Percentiles rank a stretch among this genome's conserved stretches.
Evolutionary conservation across 2,888 invertebrate genomes (phyloP).

Genomic region (Cheilosia urbana): DNA sequence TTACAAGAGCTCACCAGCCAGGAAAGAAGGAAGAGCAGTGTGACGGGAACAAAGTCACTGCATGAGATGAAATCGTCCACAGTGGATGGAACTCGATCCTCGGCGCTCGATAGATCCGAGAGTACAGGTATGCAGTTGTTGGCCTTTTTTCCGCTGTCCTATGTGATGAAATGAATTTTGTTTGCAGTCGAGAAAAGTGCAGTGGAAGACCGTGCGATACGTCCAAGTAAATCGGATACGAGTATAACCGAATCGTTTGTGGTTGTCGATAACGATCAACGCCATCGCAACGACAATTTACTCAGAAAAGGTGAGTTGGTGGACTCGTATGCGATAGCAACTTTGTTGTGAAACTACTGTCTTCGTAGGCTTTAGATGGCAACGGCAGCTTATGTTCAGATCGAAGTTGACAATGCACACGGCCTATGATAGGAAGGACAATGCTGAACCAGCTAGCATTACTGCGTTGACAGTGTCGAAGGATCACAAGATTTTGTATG

Average conservation of each 20-base stretch:
- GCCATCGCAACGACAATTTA: constrained; percentile 79
- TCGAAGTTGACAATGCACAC: constrained; percentile 99
- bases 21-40: constrained; percentile 80
- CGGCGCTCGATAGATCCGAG: constrained; percentile 74
- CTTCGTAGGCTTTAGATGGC: constrained; percentile 91
- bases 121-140: constrained; percentile 78
- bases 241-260: constrained; percentile 96
- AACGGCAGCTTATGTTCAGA: constrained; percentile 94
- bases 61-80: constrained; percentile 84
- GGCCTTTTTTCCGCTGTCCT: no score
- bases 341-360: no score
- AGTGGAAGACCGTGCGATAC: constrained; percentile 87
- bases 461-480: constrained; percentile 96
- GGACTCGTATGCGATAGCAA: neutral
- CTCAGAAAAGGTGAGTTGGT: constrained; percentile 80
- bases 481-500: constrained; percentile 86
- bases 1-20: constrained; percentile 45
- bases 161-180: neutral
- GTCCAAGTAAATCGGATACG: constrained; percentile 95
- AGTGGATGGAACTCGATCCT: constrained; percentile 79
- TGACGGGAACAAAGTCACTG: constrained; percentile 83
- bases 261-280: constrained; percentile 86
- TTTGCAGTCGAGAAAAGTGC: constrained; percentile 51
- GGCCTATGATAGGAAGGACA: constrained; percentile 97
- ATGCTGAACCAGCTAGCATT: constrained; percentile 97